Conservation (phyloP, 2,888 invertebrate genomes). For the Drosophila maculinotata region DNA sequence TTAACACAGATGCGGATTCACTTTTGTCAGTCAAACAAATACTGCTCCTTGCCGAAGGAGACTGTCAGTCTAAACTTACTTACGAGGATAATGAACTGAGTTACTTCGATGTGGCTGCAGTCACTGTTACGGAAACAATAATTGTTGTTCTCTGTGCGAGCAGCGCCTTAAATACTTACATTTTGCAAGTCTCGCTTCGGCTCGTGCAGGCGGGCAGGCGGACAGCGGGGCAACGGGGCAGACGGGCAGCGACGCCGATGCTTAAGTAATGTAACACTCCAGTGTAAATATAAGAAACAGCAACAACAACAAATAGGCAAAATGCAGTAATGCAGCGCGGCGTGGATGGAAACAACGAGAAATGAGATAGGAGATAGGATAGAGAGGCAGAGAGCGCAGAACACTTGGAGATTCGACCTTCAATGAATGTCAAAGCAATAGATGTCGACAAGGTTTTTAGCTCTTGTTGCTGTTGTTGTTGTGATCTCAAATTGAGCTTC, state of each 20-base stretch:
- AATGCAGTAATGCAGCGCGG: conserved; percentile 5
- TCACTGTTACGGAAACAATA: conserved; percentile 14
- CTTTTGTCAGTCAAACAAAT: too few relatives aligned
- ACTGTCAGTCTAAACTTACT: not conserved
- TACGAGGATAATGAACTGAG: not conserved
- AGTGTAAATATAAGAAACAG: not conserved
- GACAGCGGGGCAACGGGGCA: too few relatives aligned
- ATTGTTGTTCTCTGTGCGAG: conserved; percentile 1
- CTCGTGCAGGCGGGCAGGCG: not conserved
- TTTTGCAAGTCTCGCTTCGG: not conserved
- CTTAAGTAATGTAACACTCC: conserved; percentile 6
- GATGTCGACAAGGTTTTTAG: conserved; percentile 1
- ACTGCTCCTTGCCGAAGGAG: too few relatives aligned
- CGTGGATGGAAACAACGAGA: conserved; percentile 5
- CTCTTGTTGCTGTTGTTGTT: conserved; percentile 16
- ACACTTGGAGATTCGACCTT: conserved; percentile 54
- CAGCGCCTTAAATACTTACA: conserved; percentile 36
- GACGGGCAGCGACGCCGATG: conserved; percentile 4
- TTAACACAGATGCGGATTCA: too few relatives aligned
- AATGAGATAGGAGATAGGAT: conserved; percentile 1
- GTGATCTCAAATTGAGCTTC: conserved; percentile 48
- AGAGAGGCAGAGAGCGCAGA: conserved; percentile 4
- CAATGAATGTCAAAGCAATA: conserved; percentile 68
- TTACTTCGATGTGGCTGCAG: conserved; percentile 2
- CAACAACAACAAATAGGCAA: conserved; percentile 3